Evolutionary conservation across 2,113 vertebrate genomes (phyloP).

Genomic region (Prochilodus magdalenae): DNA sequence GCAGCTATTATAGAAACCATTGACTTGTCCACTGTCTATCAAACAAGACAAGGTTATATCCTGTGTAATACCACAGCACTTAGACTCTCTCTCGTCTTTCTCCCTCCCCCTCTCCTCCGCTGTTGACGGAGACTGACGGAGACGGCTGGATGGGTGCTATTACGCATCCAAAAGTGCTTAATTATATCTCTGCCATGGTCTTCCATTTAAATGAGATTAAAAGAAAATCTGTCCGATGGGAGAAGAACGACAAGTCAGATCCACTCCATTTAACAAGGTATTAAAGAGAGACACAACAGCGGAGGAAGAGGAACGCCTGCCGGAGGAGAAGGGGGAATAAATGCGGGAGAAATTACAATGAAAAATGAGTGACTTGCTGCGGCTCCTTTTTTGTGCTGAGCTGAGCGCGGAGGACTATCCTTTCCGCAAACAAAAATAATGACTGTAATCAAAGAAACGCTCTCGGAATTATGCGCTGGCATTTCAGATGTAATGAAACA

Average conservation of each 20-base stretch:
- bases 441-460: constrained; percentile 49
- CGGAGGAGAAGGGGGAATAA: constrained; percentile 40
- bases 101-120: constrained; percentile 4
- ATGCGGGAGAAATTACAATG: constrained; percentile 43
- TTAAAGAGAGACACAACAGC: constrained; percentile 43
- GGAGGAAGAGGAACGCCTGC: constrained; percentile 41
- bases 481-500: constrained; percentile 40
- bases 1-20: constrained; percentile 14
- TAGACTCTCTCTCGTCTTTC: background rate
- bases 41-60: constrained; percentile 12
- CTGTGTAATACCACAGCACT: constrained; percentile 8
- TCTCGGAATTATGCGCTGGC: constrained; percentile 24
- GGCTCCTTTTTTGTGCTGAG: constrained; percentile 28
- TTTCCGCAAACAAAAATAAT: constrained; percentile 51
- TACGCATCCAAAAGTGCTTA: constrained; percentile 40
- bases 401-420: constrained; percentile 13
- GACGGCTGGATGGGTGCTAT: constrained; percentile 4
- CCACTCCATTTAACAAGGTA: constrained; percentile 71
- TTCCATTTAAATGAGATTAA: constrained; percentile 74
- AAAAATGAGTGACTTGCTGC: constrained; percentile 39
- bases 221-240: constrained; percentile 67
- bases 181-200: constrained; percentile 61
- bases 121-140: constrained; percentile 2
- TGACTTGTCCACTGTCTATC: background rate
- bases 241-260: constrained; percentile 71